These are phyloP conservation scores for Pristionchus fissidentatus DNA, from an alignment of 2,888 invertebrate species.

Conservation along the genomic window DNA sequence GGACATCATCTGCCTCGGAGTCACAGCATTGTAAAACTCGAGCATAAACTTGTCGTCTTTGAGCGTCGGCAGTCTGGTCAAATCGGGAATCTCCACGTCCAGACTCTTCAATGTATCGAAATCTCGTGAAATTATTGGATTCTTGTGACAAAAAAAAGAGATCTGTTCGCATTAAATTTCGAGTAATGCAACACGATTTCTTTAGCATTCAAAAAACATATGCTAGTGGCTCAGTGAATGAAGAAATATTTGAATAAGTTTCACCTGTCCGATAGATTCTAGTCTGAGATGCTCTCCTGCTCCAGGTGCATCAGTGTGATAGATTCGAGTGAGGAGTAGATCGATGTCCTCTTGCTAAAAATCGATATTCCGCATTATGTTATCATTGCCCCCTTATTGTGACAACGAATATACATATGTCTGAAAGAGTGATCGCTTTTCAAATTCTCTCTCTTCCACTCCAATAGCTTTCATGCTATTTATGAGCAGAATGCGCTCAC, in stretches of 20 bases:
- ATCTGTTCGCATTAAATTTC: neutral
- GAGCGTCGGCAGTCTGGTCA: constrained; percentile 90
- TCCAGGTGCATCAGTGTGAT: constrained; percentile 71
- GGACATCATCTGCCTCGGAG: constrained; percentile 92
- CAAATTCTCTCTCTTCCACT: neutral
- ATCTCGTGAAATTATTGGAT: neutral
- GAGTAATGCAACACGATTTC: neutral
- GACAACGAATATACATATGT: neutral
- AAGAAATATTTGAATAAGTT: neutral
- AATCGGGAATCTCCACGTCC: constrained; percentile 80
- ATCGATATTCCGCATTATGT: no score
- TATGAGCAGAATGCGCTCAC: constrained; percentile 49
- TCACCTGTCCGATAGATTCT: constrained; percentile 49
- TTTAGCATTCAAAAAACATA: neutral
- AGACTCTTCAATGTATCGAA: neutral
- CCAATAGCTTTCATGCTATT: neutral
- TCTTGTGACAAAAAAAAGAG: no score
- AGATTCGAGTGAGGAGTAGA: constrained; percentile 67
- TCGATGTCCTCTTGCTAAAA: constrained; percentile 65
- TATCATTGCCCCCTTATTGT: neutral
- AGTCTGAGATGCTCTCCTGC: constrained; percentile 63
- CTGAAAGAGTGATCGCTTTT: no score
- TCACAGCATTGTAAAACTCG: constrained; percentile 97
- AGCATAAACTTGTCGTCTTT: constrained; percentile 95
- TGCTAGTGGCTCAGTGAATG: neutral